Evolutionary conservation across 2,888 invertebrate genomes (phyloP), one percentile per base, ranked within the genome.

Genomic region (Melipona beecheii): DNA sequence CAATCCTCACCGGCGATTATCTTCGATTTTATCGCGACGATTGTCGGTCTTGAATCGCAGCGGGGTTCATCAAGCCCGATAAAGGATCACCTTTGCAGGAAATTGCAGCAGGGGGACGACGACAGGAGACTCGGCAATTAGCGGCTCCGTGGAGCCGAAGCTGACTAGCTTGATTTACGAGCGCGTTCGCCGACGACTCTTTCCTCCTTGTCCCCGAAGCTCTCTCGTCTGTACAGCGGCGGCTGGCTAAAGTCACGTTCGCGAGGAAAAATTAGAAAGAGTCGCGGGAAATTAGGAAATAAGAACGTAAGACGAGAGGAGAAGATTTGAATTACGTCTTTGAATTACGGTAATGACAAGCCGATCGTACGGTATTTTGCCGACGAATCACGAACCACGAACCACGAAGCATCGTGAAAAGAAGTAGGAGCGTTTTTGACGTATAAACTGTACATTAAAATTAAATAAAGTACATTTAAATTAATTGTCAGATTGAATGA

Each of bases 11-110:
- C 43, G 64, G 56, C 77, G 79, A 87, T 87, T 82, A 86, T 84
- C 75, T 56, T 60, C 60, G 75, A 88, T 86, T 82, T 86, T 78
- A 82, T 84, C 80, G 69, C 64, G 62, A 56, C 66, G 75, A 82
- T 84, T 77, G 84, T 81, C 9, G 43, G 74, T 43, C 27, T 82
- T 70, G 79, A 86, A 81, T 86, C 85, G 70, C 62, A 71, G 77
- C 56, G 24, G 68, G 80, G 71, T 86, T 88, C 81, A 86, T 88
- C 86, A 88, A 65, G 66, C 64, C 43, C 74, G 83, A 80, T 81
- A 76, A 84, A 78, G 84, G 76, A 82, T 86, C 86, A 77, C 65
- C 79, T 77, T 17, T 31, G 70, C 27, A 69, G 76, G 50, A 75
- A 81, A 86, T 83, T 75, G 72, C 78, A 65, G 74, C 69, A 74